Percentiles rank a stretch among this genome's conserved stretches.
phyloP scores from a whole-genome alignment of 2,113 vertebrate genomes.

The Nanorana parkeri region DNA sequence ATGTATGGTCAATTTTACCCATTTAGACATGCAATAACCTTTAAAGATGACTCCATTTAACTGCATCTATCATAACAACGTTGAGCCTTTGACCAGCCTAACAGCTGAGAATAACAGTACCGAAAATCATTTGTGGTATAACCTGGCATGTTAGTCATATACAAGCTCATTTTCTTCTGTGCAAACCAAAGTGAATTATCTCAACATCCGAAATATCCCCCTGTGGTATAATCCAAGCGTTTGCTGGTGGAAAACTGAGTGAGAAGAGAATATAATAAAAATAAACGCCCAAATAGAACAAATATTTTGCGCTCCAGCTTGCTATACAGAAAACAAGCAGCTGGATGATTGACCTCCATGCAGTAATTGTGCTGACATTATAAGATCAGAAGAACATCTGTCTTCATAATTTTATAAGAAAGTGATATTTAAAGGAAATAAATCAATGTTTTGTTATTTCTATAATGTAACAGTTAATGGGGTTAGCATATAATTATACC shows the following conservation, averaged over 20 bases:
- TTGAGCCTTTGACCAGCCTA: too few relatives aligned
- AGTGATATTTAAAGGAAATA: slow-evolving; percentile 27
- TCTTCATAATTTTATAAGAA: slow-evolving; percentile 14
- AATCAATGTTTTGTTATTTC: slow-evolving; percentile 22
- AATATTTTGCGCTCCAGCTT: slow-evolving; percentile 8
- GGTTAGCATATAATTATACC: slow-evolving; percentile 33
- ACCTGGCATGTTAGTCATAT: neutral
- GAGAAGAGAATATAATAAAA: neutral
- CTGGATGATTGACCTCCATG: slow-evolving; percentile 17
- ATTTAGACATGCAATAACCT: too few relatives aligned
- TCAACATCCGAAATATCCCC: neutral
- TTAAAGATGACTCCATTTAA: too few relatives aligned
- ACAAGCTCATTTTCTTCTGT: slow-evolving; percentile 1
- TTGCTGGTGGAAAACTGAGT: neutral
- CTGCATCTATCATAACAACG: too few relatives aligned
- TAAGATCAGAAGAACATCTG: slow-evolving; percentile 27
- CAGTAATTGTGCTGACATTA: slow-evolving; percentile 18
- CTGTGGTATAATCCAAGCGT: neutral
- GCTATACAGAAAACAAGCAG: slow-evolving; percentile 7
- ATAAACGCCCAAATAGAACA: neutral
- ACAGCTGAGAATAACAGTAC: too few relatives aligned
- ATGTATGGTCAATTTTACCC: too few relatives aligned
- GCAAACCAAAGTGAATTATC: neutral
- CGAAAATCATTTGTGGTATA: neutral
- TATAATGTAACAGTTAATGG: slow-evolving; percentile 16